Evolutionary conservation across 2,113 vertebrate species (phyloP), one percentile per base, ranked within the genome.

Genomic region (Chionodraco myersi): DNA sequence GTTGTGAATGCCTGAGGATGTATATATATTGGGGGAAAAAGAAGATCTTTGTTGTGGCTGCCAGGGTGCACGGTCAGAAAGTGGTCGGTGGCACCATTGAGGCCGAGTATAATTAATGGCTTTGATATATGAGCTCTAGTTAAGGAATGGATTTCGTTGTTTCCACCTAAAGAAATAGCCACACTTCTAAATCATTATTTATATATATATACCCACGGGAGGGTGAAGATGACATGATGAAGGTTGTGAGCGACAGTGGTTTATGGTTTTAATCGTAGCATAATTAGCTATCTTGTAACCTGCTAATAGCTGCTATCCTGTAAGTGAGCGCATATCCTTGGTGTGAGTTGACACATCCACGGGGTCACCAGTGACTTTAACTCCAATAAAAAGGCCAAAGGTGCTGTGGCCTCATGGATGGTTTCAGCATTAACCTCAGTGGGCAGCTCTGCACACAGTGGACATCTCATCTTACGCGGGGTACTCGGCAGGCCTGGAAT

Each of bases 381-480:
- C 78, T 77, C 87, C 76, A 84, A 71, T 88, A 89, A 90, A 89
- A 72, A 88, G 93, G 89, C 79, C 87, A 93, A 87, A 92, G 91
- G 91, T 92, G 80, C 41, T 0, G 48, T 30, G 85, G 82, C 83
- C 82, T 77, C 36, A 1, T 64, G 87, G 66, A 86, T 92, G 90
- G 87, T 93, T 92, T 92, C 80, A 73, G 73, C 85, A 88, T 94
- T 92, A 92, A 93, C 91, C 92, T 91, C 60, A 78, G 79, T 16
- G 59, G 77, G 79, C 83, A 36, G 77, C 76, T 83, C 56, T 3
- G 26, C 54, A 75, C 75, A 79, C 70, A 61, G 58, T 13, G 75
- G 81, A 65, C 85, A 77, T 70, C 89, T 91, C 85, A 64, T 88
- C 88, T 91, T 79, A 78, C 77, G 73, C 49, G 72, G 56, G 66